A percentile compares a stretch with the other conserved stretches of the same genome.
Evolutionary conservation across 2,888 invertebrate species (phyloP).

Genomic region (Dioctria linearis): DNA sequence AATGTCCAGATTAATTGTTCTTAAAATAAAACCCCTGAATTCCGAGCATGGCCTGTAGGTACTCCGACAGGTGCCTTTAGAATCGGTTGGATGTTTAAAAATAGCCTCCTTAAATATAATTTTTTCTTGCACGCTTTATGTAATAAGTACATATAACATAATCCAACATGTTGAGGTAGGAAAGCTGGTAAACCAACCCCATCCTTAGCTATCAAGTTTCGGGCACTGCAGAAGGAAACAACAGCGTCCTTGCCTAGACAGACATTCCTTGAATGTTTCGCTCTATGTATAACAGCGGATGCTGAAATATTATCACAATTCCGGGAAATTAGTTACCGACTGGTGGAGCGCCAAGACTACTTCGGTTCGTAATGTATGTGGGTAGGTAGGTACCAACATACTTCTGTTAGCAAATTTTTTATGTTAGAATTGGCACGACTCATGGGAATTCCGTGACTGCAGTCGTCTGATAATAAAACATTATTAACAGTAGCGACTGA

Average conservation of each 20-base stretch:
- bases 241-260: background rate
- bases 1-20: background rate
- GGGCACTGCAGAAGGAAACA: background rate
- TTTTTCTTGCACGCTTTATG: background rate
- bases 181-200: background rate
- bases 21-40: background rate
- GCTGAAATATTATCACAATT: conserved; percentile 1
- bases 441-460: background rate
- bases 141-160: background rate
- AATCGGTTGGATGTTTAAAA: background rate
- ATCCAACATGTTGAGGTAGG: background rate
- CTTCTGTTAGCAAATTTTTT: background rate
- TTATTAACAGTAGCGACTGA: background rate
- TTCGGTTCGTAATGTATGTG: no score
- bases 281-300: background rate
- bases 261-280: background rate
- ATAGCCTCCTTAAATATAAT: background rate
- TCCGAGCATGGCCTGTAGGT: background rate
- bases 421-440: background rate
- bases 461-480: background rate
- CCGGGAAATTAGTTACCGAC: background rate
- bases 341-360: no score
- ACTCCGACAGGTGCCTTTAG: background rate
- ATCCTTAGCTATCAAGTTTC: background rate
- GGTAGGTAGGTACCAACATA: no score